A percentile compares a stretch with the other conserved stretches of the same genome.
Evolutionary conservation across 2,797 vertebrate genomes (phyloP).

Genomic region (Hyperoplus lanceolatus): DNA sequence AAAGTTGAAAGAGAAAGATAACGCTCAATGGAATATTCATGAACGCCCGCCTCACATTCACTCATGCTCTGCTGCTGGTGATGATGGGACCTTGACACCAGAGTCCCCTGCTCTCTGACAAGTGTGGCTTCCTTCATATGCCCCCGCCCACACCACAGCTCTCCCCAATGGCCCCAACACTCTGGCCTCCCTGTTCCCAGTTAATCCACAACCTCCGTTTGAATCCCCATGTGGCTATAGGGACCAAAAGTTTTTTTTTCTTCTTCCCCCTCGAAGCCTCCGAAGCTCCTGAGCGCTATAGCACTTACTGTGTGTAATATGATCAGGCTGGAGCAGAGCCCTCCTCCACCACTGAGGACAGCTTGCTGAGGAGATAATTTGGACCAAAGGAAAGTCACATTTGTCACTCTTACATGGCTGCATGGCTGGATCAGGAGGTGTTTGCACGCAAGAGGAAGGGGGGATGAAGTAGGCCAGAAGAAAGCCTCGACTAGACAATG

Average conservation of each 20-base stretch:
- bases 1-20: conserved; percentile 67
- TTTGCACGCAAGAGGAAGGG: not conserved
- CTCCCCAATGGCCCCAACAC: conserved; percentile 50
- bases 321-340: conserved; percentile 77
- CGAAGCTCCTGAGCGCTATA: conserved; percentile 57
- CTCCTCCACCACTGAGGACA: conserved; percentile 50
- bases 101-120: conserved; percentile 67
- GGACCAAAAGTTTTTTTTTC: conserved; percentile 43
- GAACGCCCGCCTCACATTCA: conserved; percentile 69
- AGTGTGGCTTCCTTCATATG: conserved; percentile 59
- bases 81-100: conserved; percentile 74
- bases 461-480: conserved; percentile 16
- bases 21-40: conserved; percentile 80
- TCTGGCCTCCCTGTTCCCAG: conserved; percentile 42
- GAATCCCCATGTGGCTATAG: conserved; percentile 50
- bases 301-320: conserved; percentile 78
- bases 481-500: not conserved
- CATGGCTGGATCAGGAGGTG: not conserved
- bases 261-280: conserved; percentile 59
- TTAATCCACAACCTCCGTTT: conserved; percentile 73
- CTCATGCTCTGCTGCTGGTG: conserved; percentile 67
- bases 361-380: conserved; percentile 71
- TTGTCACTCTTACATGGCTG: conserved; percentile 34
- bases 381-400: conserved; percentile 49
- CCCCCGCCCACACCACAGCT: conserved; percentile 49